Conservation (phyloP, 2,888 invertebrate species). For the Phengaris alcon region DNA sequence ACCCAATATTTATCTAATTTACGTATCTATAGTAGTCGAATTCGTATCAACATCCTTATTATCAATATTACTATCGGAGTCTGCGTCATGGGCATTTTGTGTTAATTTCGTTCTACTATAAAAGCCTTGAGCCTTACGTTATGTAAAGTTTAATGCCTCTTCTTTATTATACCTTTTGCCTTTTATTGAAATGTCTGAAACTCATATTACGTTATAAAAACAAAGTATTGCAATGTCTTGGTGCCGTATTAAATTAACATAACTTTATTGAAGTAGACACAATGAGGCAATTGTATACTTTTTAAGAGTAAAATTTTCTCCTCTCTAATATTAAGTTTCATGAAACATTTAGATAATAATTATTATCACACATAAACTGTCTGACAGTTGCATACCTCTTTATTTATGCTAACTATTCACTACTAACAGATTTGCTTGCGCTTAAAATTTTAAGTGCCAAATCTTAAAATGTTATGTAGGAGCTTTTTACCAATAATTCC, state of each 20-base stretch:
- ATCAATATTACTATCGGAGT: neutral
- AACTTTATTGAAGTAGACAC: conserved; percentile 16
- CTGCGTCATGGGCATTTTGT: neutral
- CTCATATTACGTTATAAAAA: conserved; percentile 7
- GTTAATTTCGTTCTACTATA: neutral
- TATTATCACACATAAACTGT: neutral
- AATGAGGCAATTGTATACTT: neutral
- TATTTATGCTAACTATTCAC: too few species aligned
- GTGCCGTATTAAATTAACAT: conserved; percentile 1
- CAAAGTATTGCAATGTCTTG: neutral
- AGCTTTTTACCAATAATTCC: neutral
- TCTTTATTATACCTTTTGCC: neutral
- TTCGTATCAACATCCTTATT: conserved; percentile 40
- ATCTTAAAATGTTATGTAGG: neutral
- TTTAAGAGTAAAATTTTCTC: neutral
- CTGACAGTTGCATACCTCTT: too few species aligned
- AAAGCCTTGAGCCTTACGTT: neutral
- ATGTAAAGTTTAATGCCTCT: neutral
- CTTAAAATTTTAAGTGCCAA: too few species aligned
- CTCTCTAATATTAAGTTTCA: neutral
- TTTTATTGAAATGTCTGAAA: conserved; percentile 8
- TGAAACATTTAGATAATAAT: neutral
- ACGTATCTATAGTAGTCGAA: conserved; percentile 42
- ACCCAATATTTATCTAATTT: conserved; percentile 65
- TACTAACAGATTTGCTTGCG: neutral